Evolutionary conservation across 2,797 vertebrate species (phyloP), one percentile per base, ranked within the genome.

Genomic region (Catostomus latipinnis): DNA sequence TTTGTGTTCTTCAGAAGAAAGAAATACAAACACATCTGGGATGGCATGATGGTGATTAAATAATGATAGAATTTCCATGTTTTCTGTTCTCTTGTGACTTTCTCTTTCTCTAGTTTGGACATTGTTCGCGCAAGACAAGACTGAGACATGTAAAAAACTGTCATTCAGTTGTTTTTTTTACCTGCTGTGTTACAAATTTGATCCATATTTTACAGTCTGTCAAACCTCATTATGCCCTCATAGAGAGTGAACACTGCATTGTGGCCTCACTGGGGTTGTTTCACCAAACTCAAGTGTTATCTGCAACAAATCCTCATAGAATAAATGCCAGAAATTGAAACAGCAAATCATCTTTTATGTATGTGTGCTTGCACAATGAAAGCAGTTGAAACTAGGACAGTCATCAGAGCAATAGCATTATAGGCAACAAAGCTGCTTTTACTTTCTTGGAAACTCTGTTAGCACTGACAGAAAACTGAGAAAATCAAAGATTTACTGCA

Each of bases 271-370:
- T 34, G 34, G 34, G 11, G 16, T 67, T 72, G 48, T 72, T 76
- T 67, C 14, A 86, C 84, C 74, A 81, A 84, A 84, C 86, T 90
- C 34, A 86, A 87, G 87, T 85, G 85, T 87, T 84, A 85, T 88
- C 86, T 89, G 82, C 81, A 89, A 83, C 82, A 90, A 89, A 92
- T 90, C 88, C 88, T 85, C n/a, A 86, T 82, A 88, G 88, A 91
- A 90, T 90, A 34, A 88, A 87, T 91, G 88, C 91, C 90, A 88
- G 87, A 91, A 91, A 90, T 86, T 89, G 87, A 92, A 88, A 87
- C 86, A 84, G 88, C 84, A 89, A 89, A 90, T 92, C 87, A 91
- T 93, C 87, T 93, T 93, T 92, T 92, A 92, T 93, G 88, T 91
- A 89, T 92, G 83, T 88, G 84, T 89, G 88, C 86, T 89, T 90